A percentile compares a stretch with the other conserved stretches of the same genome.
Evolutionary conservation across 1,140 invertebrate genomes (phyloP).

Genomic region (Bombus superbus): DNA sequence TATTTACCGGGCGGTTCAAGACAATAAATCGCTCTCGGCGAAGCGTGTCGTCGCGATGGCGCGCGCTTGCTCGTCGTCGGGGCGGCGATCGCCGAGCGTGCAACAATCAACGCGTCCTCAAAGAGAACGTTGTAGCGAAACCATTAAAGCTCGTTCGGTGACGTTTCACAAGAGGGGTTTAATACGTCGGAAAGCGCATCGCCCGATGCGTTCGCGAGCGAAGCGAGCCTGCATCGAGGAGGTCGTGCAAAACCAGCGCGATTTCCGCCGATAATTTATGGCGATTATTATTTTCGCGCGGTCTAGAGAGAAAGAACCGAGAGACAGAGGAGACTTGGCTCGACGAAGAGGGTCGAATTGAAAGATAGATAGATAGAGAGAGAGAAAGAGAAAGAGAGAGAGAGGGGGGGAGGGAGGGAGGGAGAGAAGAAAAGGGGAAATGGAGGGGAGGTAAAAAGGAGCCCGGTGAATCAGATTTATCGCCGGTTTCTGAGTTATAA

Average conservation of each 20-base stretch:
- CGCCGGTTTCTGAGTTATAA: slow-evolving; percentile 74
- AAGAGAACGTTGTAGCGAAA: slow-evolving; percentile 56
- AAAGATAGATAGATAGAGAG: not conserved
- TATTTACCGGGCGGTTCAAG: slow-evolving; percentile 8
- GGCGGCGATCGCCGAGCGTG: slow-evolving; percentile 4
- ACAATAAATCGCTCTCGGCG: slow-evolving; percentile 31
- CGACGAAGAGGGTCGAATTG: too few relatives aligned
- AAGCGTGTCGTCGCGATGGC: slow-evolving; percentile 16
- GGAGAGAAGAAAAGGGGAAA: not conserved
- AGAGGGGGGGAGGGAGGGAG: not conserved
- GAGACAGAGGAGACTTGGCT: not conserved
- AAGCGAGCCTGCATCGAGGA: slow-evolving; percentile 15
- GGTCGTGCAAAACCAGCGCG: slow-evolving; percentile 65
- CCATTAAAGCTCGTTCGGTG: slow-evolving; percentile 55
- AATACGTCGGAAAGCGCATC: slow-evolving; percentile 34
- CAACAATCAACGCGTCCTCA: slow-evolving; percentile 60
- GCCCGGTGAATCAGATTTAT: slow-evolving; percentile 77
- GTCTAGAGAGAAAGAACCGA: slow-evolving; percentile 24
- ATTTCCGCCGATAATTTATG: slow-evolving; percentile 77
- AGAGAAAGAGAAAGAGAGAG: too few relatives aligned
- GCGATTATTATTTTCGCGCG: slow-evolving; percentile 78
- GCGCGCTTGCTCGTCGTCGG: slow-evolving; percentile 7
- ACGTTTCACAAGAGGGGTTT: slow-evolving; percentile 21
- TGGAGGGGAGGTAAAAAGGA: slow-evolving; percentile 60
- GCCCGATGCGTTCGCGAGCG: slow-evolving; percentile 8